phyloP scores from a whole-genome alignment of 2,797 vertebrate genomes.

The Tadarida brasiliensis region DNA sequence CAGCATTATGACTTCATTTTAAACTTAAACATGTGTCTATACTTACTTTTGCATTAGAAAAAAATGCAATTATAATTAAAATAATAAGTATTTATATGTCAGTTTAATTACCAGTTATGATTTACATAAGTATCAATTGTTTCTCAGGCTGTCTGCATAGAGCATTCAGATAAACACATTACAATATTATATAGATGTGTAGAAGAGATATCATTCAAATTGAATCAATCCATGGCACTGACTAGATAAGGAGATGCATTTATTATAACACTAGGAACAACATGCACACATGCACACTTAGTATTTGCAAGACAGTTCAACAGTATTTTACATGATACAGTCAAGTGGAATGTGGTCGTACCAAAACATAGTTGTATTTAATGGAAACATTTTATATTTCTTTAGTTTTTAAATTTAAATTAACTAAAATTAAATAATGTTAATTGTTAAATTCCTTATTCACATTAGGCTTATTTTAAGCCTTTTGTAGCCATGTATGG shows the following conservation, averaged over 20 bases:
- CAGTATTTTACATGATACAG: neutral
- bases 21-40: neutral
- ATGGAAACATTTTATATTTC: constrained; percentile 22
- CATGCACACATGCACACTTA: neutral
- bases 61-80: constrained; percentile 7
- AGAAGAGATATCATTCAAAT: constrained; percentile 20
- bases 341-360: neutral
- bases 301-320: neutral
- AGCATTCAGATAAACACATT: neutral
- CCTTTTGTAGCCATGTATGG: neutral
- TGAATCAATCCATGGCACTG: neutral
- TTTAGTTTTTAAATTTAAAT: constrained; percentile 9
- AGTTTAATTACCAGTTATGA: neutral
- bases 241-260: neutral
- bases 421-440: constrained; percentile 16
- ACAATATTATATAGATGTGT: neutral
- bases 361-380: constrained; percentile 4
- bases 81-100: neutral
- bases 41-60: constrained; percentile 34
- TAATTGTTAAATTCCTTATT: constrained; percentile 38
- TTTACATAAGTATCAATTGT: neutral
- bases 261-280: neutral
- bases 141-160: neutral
- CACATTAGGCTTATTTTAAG: neutral
- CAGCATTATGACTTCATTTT: neutral